Evolutionary conservation across 2,797 vertebrate genomes (phyloP), one percentile per base, ranked within the genome.

Genomic region (Triplophysa bombifrons): DNA sequence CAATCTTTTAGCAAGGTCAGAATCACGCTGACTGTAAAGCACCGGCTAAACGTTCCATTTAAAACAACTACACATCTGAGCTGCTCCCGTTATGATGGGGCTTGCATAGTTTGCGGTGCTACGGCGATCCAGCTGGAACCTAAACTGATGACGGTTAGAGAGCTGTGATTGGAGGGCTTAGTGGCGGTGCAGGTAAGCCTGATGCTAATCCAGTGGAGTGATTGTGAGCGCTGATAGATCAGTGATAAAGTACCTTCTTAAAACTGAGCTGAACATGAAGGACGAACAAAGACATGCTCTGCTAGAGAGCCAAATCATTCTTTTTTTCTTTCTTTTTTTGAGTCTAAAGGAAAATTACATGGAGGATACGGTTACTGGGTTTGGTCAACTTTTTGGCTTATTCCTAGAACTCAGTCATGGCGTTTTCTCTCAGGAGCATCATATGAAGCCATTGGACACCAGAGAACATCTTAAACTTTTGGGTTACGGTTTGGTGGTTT

Each of bases 1-100:
- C 75, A 83, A 82, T 91, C 90, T 90, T 90, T 93, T 88, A 92
- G 89, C 83, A 91, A 93, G 89, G 87, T 92, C 4, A 0, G 65
- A 85, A 92, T 88, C 78, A 89, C 76, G 69, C 78, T 74, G 66
- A 69, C 64, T 77, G 51, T 63, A 75, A 81, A 74, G 69, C 58
- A 30, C 16, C 1, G 25, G 58, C 83, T 84, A 81, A 84, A 84
- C 51, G 44, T 34, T 22, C 75, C n/a, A 64, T 84, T 73, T 44
- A 69, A 60, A 76, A 74, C 68, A 72, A 44, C 44, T 53, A 11
- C 34, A 83, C 63, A 55, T 55, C 48, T 73, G 76, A 74, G 74
- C 48, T 3, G 22, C 22, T 82, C 60, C 77, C 76, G 67, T 85
- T 80, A 83, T 44, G 14, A 58, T 61, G 16, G 53, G 22, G 74